Conservation (phyloP, 2,113 vertebrate species). For the Copsychus sechellarum region DNA sequence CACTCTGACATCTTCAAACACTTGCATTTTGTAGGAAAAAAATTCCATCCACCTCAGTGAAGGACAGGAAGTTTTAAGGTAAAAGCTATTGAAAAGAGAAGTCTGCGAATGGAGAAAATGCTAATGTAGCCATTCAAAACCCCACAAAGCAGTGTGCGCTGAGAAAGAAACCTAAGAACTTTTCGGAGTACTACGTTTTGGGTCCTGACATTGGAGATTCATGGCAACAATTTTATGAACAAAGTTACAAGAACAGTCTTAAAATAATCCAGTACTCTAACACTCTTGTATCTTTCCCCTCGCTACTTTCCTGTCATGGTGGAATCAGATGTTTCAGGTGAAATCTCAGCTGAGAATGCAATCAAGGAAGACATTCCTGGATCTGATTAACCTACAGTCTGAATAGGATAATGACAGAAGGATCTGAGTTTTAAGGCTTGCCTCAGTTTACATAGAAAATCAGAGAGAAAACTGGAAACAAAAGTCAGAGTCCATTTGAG, state of each 20-base stretch:
- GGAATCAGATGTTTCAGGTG: background rate
- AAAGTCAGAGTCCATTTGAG: background rate
- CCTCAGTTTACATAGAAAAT: background rate
- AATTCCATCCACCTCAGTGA: background rate
- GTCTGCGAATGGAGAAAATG: background rate
- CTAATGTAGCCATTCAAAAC: background rate
- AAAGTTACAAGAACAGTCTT: background rate
- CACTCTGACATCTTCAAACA: background rate
- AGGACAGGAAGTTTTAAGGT: background rate
- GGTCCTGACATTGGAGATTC: background rate
- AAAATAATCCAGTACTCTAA: background rate
- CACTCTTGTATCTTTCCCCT: background rate
- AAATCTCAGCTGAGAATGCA: background rate
- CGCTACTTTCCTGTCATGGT: background rate
- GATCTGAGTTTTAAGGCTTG: background rate
- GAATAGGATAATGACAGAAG: background rate
- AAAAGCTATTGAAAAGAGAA: background rate
- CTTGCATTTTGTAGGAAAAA: background rate
- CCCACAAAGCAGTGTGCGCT: rapidly evolving
- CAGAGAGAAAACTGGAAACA: background rate
- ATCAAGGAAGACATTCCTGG: background rate
- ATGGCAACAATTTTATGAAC: background rate
- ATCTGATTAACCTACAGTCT: background rate
- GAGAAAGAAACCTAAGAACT: background rate
- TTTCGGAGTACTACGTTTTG: background rate